Conservation (phyloP, 2,113 vertebrate genomes). For the Mixornis gularis region DNA sequence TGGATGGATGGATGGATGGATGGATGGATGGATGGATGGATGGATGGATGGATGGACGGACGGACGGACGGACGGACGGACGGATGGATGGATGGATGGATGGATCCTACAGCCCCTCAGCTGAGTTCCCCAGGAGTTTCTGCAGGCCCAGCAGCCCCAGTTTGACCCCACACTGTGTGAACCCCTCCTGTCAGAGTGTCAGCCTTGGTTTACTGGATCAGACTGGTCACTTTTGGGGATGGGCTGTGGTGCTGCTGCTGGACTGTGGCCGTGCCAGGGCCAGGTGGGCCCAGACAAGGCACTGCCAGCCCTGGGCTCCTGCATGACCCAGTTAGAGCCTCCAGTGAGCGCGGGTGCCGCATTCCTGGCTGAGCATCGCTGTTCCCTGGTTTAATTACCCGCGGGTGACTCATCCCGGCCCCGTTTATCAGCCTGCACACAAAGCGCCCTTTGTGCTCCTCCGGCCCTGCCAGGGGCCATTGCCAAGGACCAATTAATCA, state of each 20-base stretch:
- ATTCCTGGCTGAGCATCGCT: background rate
- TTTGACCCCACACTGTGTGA: background rate
- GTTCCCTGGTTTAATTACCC: background rate
- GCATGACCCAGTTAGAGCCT: background rate
- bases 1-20: background rate
- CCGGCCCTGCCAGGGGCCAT: background rate
- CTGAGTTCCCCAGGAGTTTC: background rate
- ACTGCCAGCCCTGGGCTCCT: fast-evolving
- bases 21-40: background rate
- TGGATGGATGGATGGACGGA: background rate
- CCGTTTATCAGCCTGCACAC: background rate
- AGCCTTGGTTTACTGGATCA: background rate
- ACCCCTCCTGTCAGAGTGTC: background rate
- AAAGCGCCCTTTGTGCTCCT: conserved; percentile 26
- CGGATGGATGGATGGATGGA: background rate
- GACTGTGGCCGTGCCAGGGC: fast-evolving
- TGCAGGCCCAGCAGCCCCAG: background rate
- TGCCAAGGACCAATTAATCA: background rate
- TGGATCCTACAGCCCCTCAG: background rate
- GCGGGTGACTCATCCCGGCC: background rate
- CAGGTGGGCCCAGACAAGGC: background rate
- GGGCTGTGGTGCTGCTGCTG: fast-evolving
- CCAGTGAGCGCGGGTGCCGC: background rate
- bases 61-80: background rate
- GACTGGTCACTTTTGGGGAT: fast-evolving